A percentile compares a stretch with the other conserved stretches of the same genome.
These are phyloP conservation scores for Ciona savignyi DNA, from an alignment of 23 tunicate genomes.

Conservation along the genomic window DNA sequence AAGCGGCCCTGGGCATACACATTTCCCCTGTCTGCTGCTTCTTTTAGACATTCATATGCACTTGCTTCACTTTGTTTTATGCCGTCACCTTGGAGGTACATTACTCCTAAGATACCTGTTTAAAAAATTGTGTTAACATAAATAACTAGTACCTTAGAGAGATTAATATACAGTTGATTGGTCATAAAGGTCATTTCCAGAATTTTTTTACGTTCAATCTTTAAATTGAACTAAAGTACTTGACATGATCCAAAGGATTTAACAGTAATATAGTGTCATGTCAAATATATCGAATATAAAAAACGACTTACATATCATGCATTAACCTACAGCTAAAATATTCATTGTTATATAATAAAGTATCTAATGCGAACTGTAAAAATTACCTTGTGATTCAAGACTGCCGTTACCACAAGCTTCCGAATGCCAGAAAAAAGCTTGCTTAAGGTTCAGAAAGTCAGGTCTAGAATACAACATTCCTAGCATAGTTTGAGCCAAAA, in stretches of 20 bases:
- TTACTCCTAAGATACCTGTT: constrained; percentile 91
- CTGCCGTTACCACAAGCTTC: constrained; percentile 99
- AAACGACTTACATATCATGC: too few species aligned
- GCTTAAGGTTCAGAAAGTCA: constrained; percentile 62
- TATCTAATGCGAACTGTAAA: too few species aligned
- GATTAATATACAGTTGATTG: too few species aligned
- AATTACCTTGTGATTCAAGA: constrained; percentile 88
- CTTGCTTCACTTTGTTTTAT: constrained; percentile 37
- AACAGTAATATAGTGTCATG: too few species aligned
- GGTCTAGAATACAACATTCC: constrained; percentile 94
- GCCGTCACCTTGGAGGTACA: constrained; percentile 76
- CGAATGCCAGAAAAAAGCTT: constrained; percentile 95
- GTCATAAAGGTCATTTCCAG: too few species aligned
- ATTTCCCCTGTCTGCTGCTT: constrained; percentile 87
- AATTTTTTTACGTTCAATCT: too few species aligned
- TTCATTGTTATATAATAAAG: too few species aligned
- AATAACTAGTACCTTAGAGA: too few species aligned
- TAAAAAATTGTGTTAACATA: neutral
- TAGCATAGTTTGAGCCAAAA: constrained; percentile 86
- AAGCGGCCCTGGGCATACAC: constrained; percentile 92
- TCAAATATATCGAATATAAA: too few species aligned
- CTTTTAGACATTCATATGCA: constrained; percentile 84
- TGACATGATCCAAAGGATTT: too few species aligned
- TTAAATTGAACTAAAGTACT: too few species aligned
- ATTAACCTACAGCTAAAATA: too few species aligned